phyloP scores from a whole-genome alignment of 2,113 vertebrate genomes.

The Salvelinus sp. region DNA sequence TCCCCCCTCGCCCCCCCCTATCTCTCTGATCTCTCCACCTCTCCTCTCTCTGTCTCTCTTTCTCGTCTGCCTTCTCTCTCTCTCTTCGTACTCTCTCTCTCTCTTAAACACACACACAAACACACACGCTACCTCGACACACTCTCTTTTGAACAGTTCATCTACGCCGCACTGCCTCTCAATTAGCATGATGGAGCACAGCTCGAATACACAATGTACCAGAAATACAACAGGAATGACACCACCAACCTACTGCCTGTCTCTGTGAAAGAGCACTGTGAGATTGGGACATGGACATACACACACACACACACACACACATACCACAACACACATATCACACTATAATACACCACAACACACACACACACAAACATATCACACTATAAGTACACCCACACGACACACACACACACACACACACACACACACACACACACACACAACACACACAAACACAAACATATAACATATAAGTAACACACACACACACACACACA shows the following conservation, averaged over 20 bases:
- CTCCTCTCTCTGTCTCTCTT: no score
- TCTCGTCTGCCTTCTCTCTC: no score
- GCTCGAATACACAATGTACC: conserved; percentile 50
- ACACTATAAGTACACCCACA: background rate
- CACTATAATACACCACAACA: background rate
- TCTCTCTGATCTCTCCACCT: conserved; percentile 14
- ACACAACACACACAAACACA: background rate
- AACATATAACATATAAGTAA: no score
- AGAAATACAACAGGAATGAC: conserved; percentile 46
- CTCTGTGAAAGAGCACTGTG: conserved; percentile 43
- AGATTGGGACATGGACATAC: background rate
- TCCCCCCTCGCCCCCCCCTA: background rate
- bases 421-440: background rate
- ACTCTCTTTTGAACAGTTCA: no score
- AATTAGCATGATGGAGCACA: conserved; percentile 58
- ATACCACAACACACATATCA: background rate
- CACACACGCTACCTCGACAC: no score
- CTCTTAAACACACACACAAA: conserved; percentile 38
- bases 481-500: no score
- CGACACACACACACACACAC: background rate
- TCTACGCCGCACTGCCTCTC: conserved; percentile 71
- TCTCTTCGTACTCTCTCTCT: conserved; percentile 22
- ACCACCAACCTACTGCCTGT: conserved; percentile 66
- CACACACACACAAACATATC: background rate
- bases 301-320: background rate